Conservation (phyloP, 2,113 vertebrate species). For the Glareola pratincola region DNA sequence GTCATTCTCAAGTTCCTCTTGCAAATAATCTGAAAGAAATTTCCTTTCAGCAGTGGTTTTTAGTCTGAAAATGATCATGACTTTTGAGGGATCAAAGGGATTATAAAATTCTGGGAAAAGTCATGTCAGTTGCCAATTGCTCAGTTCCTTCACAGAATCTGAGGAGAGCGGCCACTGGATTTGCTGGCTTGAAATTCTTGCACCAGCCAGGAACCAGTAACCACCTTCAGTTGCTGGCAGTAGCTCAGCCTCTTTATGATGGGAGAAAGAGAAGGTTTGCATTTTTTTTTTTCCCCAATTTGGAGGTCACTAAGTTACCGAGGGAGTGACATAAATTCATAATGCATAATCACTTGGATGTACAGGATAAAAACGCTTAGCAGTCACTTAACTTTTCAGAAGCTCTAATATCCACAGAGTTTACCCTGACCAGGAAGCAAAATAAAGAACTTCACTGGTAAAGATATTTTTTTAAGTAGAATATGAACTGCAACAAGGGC, state of each 20-base stretch:
- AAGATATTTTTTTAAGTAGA: background rate
- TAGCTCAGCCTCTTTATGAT: background rate
- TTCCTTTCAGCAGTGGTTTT: background rate
- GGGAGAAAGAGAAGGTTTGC: background rate
- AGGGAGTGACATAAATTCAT: background rate
- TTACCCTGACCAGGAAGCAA: background rate
- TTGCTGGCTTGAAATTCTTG: background rate
- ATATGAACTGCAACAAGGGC: background rate
- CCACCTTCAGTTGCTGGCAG: background rate
- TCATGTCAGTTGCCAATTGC: background rate
- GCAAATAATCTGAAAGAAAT: background rate
- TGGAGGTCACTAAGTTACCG: background rate
- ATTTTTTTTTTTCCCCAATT: background rate
- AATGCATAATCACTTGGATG: background rate
- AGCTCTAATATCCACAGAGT: background rate
- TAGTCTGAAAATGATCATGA: background rate
- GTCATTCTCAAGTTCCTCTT: background rate
- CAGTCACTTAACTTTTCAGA: background rate
- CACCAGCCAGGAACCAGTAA: rapidly evolving
- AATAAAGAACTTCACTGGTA: background rate
- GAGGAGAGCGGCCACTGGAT: background rate
- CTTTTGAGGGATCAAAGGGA: background rate
- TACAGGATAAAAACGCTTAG: background rate
- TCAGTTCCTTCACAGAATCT: background rate
- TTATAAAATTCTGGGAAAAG: background rate